phyloP scores from a whole-genome alignment of 2,888 invertebrate species.

The Apodemia duryi region DNA sequence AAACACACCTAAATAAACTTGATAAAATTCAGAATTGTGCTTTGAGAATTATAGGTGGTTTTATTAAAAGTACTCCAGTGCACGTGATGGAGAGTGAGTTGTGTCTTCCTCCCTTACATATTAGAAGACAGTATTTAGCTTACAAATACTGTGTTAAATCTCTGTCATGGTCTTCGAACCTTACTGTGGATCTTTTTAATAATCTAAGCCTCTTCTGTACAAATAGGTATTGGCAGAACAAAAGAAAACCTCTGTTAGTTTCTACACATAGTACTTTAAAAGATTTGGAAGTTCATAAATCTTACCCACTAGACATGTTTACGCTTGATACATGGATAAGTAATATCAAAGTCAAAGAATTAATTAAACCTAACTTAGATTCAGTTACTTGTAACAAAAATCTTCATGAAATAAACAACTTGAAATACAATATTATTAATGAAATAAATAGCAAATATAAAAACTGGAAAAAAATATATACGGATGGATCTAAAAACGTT shows the following conservation, averaged over 20 bases:
- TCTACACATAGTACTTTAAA: too few relatives aligned
- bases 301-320: too few relatives aligned
- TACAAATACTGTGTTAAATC: constrained; percentile 21
- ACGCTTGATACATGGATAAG: too few relatives aligned
- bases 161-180: not conserved
- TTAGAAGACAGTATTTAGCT: constrained; percentile 22
- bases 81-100: constrained; percentile 27
- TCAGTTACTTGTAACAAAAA: not conserved
- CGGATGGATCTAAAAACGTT: not conserved
- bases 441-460: not conserved
- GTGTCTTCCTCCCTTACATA: constrained; percentile 19
- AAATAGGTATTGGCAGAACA: not conserved
- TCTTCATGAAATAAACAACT: too few relatives aligned
- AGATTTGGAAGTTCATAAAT: too few relatives aligned
- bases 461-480: not conserved
- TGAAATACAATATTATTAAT: not conserved
- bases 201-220: not conserved
- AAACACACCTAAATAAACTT: constrained; percentile 21
- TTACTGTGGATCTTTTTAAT: not conserved
- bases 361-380: not conserved
- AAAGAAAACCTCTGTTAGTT: not conserved
- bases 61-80: constrained; percentile 17
- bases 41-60: constrained; percentile 9
- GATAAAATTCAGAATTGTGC: constrained; percentile 13
- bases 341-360: too few relatives aligned